Evolutionary conservation across 2,113 vertebrate genomes (phyloP), one percentile per base, ranked within the genome.

Genomic region (Ochotona curzoniae): DNA sequence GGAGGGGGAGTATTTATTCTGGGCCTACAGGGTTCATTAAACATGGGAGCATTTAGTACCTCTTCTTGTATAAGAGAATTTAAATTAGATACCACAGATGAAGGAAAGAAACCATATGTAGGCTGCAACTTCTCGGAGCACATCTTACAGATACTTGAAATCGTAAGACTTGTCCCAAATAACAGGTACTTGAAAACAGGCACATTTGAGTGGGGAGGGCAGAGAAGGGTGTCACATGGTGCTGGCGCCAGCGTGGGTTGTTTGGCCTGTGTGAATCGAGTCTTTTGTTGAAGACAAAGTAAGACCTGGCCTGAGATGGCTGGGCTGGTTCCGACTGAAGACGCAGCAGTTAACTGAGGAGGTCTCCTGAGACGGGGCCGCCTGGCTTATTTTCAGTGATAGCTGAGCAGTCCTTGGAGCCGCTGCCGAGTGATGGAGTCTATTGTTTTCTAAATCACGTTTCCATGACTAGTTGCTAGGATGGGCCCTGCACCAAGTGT

Each of bases 401-500:
- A 90, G 76, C 63, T 21, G n/a, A 74, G 49, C 57, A 87, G 94
- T 93, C 76, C 90, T 97, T 92, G 81, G 81, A 95, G 87, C 79
- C 66, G 84, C 75, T 82, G 67, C 69, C 78, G 91, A 91, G 81
- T 92, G 79, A 87, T 49, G 51, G 81, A 87, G 74, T 81, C 64
- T 94, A 87, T 96, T 97, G 95, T 97, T 94, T 91, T 94, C 95
- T 91, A 80, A 89, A 44, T 84, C 91, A 93, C 91, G 96, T 96
- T 96, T 94, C 94, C 91, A 95, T 95, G 96, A 95, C 93, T 95
- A 71, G 96, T 96, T 97, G 96, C 96, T 96, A 97, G 94, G 96
- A 81, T 71, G 91, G 94, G 47, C 90, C 87, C 71, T 83, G 70
- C 30, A 32, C 57, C 4, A 69, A 95, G 67, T 66, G 87, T 95